A percentile compares a stretch with the other conserved stretches of the same genome.
These are phyloP conservation scores for Mionectes olivaceus DNA, from an alignment of 2,797 vertebrate species.

Conservation along the genomic window DNA sequence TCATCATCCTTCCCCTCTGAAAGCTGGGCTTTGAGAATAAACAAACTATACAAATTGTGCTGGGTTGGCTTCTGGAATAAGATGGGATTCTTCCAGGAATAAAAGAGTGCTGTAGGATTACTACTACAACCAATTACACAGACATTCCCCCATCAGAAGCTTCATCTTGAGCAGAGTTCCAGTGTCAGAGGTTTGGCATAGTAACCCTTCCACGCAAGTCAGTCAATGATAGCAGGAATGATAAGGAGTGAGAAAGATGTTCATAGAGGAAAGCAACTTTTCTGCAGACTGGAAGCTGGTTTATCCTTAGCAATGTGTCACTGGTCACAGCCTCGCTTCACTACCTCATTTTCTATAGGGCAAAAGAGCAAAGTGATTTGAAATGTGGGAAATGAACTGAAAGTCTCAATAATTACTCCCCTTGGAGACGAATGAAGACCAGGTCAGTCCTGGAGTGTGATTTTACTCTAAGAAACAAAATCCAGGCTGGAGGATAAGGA, in stretches of 20 bases:
- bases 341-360: background rate
- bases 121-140: background rate
- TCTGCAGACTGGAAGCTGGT: background rate
- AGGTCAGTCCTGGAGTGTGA: background rate
- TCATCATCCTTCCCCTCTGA: background rate
- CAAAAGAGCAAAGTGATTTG: background rate
- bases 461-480: background rate
- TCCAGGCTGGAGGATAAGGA: background rate
- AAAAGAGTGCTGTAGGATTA: background rate
- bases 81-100: background rate
- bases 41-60: background rate
- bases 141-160: background rate
- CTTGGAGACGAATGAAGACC: background rate
- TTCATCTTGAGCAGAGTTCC: background rate
- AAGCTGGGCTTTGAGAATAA: background rate
- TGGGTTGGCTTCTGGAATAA: background rate
- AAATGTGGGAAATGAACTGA: slow-evolving; percentile 1
- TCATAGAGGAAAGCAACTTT: background rate
- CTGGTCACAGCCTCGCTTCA: background rate
- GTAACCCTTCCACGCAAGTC: background rate
- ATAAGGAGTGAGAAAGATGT: background rate
- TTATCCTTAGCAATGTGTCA: background rate
- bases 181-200: background rate
- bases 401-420: background rate
- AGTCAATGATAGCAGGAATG: background rate